Evolutionary conservation across 2,888 invertebrate species (phyloP), one percentile per base, ranked within the genome.

Genomic region (Caenorhabditis afra): DNA sequence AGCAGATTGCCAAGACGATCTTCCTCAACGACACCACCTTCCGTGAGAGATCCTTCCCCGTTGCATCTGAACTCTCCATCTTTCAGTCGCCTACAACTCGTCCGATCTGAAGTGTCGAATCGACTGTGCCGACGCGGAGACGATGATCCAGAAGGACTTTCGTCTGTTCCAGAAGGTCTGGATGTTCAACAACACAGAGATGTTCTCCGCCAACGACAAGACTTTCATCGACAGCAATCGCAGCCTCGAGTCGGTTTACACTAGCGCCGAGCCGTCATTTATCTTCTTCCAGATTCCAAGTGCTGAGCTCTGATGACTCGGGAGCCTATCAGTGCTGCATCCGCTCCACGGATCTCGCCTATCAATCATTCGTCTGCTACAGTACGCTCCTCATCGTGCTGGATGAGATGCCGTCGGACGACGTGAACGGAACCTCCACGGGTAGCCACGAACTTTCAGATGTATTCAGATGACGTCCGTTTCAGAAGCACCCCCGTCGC

Each of bases 151-250:
- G 39, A 39, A 65, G 20, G 50, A 58, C 20, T 79, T 79, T 44
- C 62, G 74, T 4, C 18, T 50, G 12, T 73, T 74, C 23, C 73
- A 79, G 20, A 79, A 79, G 45, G 59, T 79, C 8, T 79, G 79
- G 79, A 68, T 74, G 73, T 68, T 65, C 53, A 74, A 68, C 29
- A 66, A 68, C 47, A 68, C 67, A 0, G 79, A 74, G 41, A 62
- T 74, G 62, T 74, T 74, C 55, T 68, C 67, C 3, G 58, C 74
- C 22, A 44, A 68, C 41, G 74, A 68, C 53, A 79, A 74, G 44
- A 79, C 74, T n/a, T 79, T 79, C 22, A 79, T 79, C n/a, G 74
- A 79, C 23, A 65, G 65, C 29, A 79, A 79, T 18, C 67, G 74
- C 1, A 79, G 74, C 39, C 29, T 79, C n/a, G 79, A 79, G 71